A percentile compares a stretch with the other conserved stretches of the same genome.
Evolutionary conservation across 2,888 invertebrate genomes (phyloP).

Genomic region (Cosmorhoe ocellata): DNA sequence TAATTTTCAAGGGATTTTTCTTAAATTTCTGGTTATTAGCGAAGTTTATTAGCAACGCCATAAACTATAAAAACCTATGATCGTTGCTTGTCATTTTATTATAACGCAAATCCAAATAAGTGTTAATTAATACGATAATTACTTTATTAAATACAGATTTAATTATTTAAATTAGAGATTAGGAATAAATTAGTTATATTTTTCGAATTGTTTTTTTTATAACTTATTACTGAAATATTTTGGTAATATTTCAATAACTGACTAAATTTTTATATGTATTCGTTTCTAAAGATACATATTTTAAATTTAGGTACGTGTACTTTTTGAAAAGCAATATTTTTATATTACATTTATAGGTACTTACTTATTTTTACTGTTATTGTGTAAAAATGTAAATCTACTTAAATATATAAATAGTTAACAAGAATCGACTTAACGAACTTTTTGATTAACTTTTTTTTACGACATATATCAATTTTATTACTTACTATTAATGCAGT

Average conservation of each 20-base stretch:
- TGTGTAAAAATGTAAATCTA: slow-evolving; percentile 69
- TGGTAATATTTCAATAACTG: slow-evolving; percentile 32
- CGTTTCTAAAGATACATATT: slow-evolving; percentile 50
- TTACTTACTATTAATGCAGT: slow-evolving; percentile 58
- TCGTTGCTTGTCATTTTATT: slow-evolving; percentile 43
- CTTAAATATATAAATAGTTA: slow-evolving; percentile 35
- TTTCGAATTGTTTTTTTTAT: slow-evolving; percentile 9
- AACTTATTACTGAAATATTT: background rate
- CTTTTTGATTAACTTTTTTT: slow-evolving; percentile 27
- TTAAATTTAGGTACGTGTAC: slow-evolving; percentile 49
- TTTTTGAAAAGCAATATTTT: slow-evolving; percentile 20
- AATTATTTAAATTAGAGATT: slow-evolving; percentile 25
- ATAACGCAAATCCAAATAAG: slow-evolving; percentile 34
- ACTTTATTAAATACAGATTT: slow-evolving; percentile 33
- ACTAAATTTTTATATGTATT: slow-evolving; percentile 60
- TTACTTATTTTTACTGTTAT: slow-evolving; percentile 53
- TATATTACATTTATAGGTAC: slow-evolving; percentile 42
- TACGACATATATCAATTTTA: slow-evolving; percentile 30
- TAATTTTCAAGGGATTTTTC: too few relatives aligned
- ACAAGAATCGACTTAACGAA: slow-evolving; percentile 30
- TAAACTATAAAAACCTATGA: slow-evolving; percentile 43
- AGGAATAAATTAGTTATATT: slow-evolving; percentile 1
- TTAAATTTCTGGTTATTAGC: slow-evolving; percentile 28
- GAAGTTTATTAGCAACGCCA: slow-evolving; percentile 54
- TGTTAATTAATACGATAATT: slow-evolving; percentile 30